Conservation (phyloP, 2,797 vertebrate species). For the Oophaga sylvatica region DNA sequence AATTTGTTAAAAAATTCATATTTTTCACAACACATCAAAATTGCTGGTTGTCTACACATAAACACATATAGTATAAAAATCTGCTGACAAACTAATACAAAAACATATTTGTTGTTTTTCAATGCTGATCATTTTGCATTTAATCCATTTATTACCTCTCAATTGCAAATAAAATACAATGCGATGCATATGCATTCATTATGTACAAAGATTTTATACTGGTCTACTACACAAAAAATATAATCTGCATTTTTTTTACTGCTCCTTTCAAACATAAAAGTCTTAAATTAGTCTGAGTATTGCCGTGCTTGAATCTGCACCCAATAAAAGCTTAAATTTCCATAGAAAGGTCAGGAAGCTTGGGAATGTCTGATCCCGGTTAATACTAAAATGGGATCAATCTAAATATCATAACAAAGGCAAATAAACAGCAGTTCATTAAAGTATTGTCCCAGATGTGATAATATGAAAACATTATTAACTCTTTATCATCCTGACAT, state of each 20-base stretch:
- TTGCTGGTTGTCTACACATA: no score
- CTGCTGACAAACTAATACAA: no score
- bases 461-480: conserved; percentile 21
- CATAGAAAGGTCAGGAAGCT: conserved; percentile 50
- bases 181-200: neutral
- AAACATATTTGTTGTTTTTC: no score
- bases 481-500: conserved; percentile 1
- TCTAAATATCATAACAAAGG: conserved; percentile 56
- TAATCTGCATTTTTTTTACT: neutral
- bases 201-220: neutral
- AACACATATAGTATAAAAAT: no score
- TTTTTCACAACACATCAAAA: no score
- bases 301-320: conserved; percentile 14
- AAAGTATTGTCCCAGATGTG: conserved; percentile 47
- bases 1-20: no score
- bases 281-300: conserved; percentile 27
- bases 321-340: conserved; percentile 45
- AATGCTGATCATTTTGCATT: neutral
- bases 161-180: neutral
- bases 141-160: neutral
- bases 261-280: conserved; percentile 22
- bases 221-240: neutral
- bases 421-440: conserved; percentile 55
- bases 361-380: conserved; percentile 40
- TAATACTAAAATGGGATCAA: conserved; percentile 47